Percentiles rank a stretch among this genome's conserved stretches.
These are phyloP conservation scores for Corythornis madagascariensis DNA, from an alignment of 2,113 vertebrate genomes.

Conservation along the genomic window DNA sequence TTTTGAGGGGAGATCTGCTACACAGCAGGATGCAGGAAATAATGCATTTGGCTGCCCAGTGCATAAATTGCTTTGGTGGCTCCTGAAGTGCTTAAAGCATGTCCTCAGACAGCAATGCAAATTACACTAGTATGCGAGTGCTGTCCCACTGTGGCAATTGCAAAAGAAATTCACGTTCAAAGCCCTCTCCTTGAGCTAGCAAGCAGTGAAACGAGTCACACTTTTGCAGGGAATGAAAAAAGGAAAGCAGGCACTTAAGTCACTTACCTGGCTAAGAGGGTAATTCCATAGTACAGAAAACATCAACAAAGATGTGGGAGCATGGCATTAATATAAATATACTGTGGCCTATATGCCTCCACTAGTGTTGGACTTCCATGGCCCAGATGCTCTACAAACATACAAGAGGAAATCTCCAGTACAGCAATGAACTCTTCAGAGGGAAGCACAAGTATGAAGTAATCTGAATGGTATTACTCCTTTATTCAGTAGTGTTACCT, in stretches of 20 bases:
- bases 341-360: background rate
- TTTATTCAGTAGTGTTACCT: background rate
- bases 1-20: background rate
- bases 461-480: background rate
- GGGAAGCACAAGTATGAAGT: background rate
- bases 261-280: background rate
- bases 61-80: slow-evolving; percentile 51
- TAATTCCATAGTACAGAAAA: slow-evolving; percentile 18
- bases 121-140: background rate
- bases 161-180: slow-evolving; percentile 34
- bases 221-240: background rate
- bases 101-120: slow-evolving; percentile 51
- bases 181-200: slow-evolving; percentile 26
- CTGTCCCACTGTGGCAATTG: slow-evolving; percentile 34
- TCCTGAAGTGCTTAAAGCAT: slow-evolving; percentile 30
- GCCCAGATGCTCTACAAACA: background rate
- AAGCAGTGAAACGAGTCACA: slow-evolving; percentile 32
- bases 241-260: background rate
- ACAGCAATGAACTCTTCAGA: background rate
- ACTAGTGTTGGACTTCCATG: background rate
- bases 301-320: background rate
- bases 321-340: background rate
- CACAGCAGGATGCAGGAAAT: background rate
- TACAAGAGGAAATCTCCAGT: background rate
- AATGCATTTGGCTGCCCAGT: slow-evolving; percentile 7